Percentiles rank a stretch among this genome's conserved stretches.
Evolutionary conservation across 53 echinoderm and acorn worm species (phyloP).

Genomic region (Stichopus horrens): DNA sequence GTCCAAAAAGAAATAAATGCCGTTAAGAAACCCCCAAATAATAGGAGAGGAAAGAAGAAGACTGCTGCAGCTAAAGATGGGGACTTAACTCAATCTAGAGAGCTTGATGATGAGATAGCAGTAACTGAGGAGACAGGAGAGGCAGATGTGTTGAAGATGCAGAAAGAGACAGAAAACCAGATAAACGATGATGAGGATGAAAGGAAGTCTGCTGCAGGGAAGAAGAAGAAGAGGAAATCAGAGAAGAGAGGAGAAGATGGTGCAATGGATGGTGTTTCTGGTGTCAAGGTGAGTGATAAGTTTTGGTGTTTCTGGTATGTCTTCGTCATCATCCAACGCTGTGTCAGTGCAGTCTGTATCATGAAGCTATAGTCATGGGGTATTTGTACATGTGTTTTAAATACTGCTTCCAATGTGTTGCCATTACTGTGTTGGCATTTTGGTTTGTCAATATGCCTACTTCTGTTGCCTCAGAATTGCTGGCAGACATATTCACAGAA

Average conservation of each 20-base stretch:
- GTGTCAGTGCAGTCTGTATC: neutral
- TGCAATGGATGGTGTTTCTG: neutral
- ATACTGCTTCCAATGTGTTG: too few relatives aligned
- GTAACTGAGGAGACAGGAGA: neutral
- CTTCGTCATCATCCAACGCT: neutral
- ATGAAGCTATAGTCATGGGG: too few relatives aligned
- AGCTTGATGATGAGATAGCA: neutral
- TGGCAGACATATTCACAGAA: too few relatives aligned
- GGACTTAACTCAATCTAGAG: neutral
- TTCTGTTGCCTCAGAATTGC: too few relatives aligned
- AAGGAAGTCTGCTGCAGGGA: neutral
- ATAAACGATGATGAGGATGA: neutral
- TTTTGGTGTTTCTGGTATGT: neutral
- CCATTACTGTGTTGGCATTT: too few relatives aligned
- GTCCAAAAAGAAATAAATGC: too few relatives aligned
- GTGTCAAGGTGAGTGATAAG: neutral
- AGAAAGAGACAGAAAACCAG: conserved; percentile 3
- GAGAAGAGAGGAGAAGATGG: neutral
- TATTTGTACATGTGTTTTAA: too few relatives aligned
- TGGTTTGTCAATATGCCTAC: too few relatives aligned
- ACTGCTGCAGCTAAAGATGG: neutral
- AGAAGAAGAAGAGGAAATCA: conserved; percentile 23
- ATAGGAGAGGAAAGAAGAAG: conserved; percentile 4
- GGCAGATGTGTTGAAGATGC: neutral
- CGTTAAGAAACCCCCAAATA: too few relatives aligned